Conservation (phyloP, 2,113 vertebrate species). For the Hydrochoerus hydrochaeris region DNA sequence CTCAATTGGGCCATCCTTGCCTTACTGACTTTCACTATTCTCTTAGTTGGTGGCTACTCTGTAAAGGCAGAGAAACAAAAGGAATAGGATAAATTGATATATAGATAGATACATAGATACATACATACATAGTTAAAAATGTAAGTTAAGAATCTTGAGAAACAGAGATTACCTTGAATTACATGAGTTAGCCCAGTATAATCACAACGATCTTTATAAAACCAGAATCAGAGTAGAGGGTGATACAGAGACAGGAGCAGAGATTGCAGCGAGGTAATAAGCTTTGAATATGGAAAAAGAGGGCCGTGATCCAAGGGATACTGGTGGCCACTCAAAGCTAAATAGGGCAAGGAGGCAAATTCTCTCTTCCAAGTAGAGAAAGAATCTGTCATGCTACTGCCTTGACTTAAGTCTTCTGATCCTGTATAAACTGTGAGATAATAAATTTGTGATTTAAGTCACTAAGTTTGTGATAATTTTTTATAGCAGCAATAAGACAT, state of each 20-base stretch:
- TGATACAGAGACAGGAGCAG: not conserved
- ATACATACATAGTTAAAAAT: not conserved
- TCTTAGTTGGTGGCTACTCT: not conserved
- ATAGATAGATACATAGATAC: not conserved
- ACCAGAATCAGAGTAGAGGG: not conserved
- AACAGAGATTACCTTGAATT: not conserved
- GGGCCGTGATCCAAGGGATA: not conserved
- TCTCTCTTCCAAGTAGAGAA: not conserved
- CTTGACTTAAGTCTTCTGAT: not conserved
- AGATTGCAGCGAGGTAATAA: not conserved
- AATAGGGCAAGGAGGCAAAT: not conserved
- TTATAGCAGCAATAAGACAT: not conserved
- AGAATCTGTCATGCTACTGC: not conserved
- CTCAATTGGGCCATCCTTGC: not conserved
- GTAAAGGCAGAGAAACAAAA: not conserved
- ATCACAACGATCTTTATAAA: not conserved
- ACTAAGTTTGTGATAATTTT: not conserved
- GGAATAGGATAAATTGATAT: not conserved
- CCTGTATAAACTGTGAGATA: not conserved
- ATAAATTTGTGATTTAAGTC: not conserved
- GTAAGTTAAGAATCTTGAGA: not conserved
- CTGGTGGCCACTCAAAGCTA: too few species aligned
- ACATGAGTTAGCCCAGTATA: too few species aligned
- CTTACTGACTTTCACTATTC: not conserved
- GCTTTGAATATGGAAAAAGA: not conserved